A percentile compares a stretch with the other conserved stretches of the same genome.
phyloP scores from a whole-genome alignment of 2,888 invertebrate genomes.

The Cosmopolites sordidus region DNA sequence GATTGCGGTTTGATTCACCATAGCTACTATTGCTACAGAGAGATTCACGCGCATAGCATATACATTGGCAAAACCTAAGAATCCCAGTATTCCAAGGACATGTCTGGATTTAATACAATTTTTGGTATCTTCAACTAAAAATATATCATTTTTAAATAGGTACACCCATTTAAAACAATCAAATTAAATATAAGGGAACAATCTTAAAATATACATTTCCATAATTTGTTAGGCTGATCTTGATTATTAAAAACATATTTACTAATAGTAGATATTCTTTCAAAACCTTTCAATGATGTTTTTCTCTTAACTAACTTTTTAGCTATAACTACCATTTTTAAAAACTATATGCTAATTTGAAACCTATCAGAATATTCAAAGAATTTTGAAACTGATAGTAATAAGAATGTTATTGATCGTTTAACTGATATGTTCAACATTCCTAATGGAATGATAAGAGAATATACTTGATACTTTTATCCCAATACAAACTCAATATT shows the following conservation, averaged over 20 bases:
- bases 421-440: too few relatives aligned
- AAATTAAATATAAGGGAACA: neutral
- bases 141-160: neutral
- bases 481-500: too few relatives aligned
- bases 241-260: conserved; percentile 19
- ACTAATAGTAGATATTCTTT: conserved; percentile 17
- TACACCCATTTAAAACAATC: neutral
- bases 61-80: conserved; percentile 82
- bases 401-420: too few relatives aligned
- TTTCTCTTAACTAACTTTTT: conserved; percentile 5
- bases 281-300: conserved; percentile 6
- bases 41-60: conserved; percentile 89
- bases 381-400: too few relatives aligned
- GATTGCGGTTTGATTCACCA: conserved; percentile 76
- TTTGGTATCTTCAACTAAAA: conserved; percentile 57
- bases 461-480: too few relatives aligned
- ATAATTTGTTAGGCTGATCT: conserved; percentile 9
- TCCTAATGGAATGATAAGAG: too few relatives aligned
- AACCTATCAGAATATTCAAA: too few relatives aligned
- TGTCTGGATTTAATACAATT: conserved; percentile 70
- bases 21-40: conserved; percentile 91
- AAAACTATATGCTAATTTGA: too few relatives aligned
- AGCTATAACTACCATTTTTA: conserved; percentile 2
- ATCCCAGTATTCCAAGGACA: conserved; percentile 77
- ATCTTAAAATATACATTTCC: too few relatives aligned